A percentile compares a stretch with the other conserved stretches of the same genome.
Evolutionary conservation across 1,140 invertebrate species (phyloP).

Genomic region (Adoxophyes honmai): DNA sequence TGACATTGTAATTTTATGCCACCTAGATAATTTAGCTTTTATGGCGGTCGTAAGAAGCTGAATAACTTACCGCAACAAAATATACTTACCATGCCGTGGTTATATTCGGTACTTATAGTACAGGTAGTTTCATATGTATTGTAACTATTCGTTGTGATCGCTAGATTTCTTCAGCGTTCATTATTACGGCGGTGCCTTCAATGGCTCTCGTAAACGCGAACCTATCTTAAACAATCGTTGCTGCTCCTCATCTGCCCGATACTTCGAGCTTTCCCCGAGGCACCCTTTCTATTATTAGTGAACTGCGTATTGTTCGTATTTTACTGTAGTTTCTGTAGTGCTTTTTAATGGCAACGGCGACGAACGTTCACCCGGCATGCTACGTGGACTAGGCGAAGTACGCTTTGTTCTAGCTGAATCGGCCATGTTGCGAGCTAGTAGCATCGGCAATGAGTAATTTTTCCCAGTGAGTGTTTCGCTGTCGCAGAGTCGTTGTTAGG

Average conservation of each 20-base stretch:
- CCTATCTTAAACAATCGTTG: neutral
- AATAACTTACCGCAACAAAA: slow-evolving; percentile 14
- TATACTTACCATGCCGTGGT: neutral
- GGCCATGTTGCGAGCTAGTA: slow-evolving; percentile 23
- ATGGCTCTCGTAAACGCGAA: neutral
- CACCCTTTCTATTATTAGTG: slow-evolving; percentile 45
- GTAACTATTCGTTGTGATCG: neutral
- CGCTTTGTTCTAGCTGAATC: slow-evolving; percentile 36
- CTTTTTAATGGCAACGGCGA: slow-evolving; percentile 5
- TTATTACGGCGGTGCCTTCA: neutral
- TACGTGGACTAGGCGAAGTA: slow-evolving; percentile 17
- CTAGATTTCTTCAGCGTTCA: slow-evolving; percentile 9
- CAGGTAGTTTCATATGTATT: no score
- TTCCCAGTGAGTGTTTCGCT: slow-evolving; percentile 59
- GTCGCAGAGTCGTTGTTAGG: slow-evolving; percentile 69
- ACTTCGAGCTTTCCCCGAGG: slow-evolving; percentile 27
- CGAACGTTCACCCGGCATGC: slow-evolving; percentile 12
- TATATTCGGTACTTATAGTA: neutral
- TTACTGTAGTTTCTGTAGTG: slow-evolving; percentile 39
- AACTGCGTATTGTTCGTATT: slow-evolving; percentile 57
- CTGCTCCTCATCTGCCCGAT: slow-evolving; percentile 3
- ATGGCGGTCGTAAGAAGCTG: slow-evolving; percentile 22
- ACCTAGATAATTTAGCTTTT: slow-evolving; percentile 44
- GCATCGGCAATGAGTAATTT: slow-evolving; percentile 66
- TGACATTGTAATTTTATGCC: slow-evolving; percentile 55